Conservation (phyloP, 1,140 invertebrate species). For the Drosophila yakuba region DNA sequence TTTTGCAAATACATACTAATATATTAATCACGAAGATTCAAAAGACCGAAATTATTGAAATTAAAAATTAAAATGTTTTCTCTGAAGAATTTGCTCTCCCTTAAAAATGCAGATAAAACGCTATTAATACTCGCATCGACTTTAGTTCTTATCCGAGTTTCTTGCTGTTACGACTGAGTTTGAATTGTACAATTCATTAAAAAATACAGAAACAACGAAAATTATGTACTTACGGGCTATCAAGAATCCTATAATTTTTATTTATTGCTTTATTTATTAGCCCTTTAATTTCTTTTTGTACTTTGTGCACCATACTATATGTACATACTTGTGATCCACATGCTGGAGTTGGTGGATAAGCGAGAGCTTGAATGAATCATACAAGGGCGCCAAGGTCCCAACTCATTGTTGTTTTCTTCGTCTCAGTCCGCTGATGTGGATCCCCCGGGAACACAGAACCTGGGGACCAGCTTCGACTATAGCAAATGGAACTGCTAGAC, state of each 20-base stretch:
- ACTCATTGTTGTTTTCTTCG: slow-evolving; percentile 6
- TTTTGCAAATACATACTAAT: no score
- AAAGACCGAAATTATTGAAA: neutral
- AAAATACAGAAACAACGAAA: no score
- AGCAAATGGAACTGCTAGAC: slow-evolving; percentile 33
- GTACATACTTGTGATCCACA: neutral
- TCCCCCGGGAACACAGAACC: slow-evolving; percentile 3
- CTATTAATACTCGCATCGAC: neutral
- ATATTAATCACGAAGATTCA: no score
- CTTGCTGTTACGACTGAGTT: no score
- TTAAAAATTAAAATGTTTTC: neutral
- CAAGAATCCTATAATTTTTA: no score
- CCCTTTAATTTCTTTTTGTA: neutral
- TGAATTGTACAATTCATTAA: no score
- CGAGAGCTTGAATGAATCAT: slow-evolving; percentile 29
- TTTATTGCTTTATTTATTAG: no score
- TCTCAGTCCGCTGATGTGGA: slow-evolving; percentile 8
- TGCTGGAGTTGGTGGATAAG: slow-evolving; percentile 2
- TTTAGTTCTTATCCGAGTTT: neutral
- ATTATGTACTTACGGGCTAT: neutral
- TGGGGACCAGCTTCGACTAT: slow-evolving; percentile 9
- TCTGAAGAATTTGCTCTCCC: neutral
- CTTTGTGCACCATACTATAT: neutral
- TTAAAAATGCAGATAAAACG: neutral
- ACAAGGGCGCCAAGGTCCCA: slow-evolving; percentile 23